Evolutionary conservation across 2,888 invertebrate species (phyloP).

Genomic region (Hyles lineata): DNA sequence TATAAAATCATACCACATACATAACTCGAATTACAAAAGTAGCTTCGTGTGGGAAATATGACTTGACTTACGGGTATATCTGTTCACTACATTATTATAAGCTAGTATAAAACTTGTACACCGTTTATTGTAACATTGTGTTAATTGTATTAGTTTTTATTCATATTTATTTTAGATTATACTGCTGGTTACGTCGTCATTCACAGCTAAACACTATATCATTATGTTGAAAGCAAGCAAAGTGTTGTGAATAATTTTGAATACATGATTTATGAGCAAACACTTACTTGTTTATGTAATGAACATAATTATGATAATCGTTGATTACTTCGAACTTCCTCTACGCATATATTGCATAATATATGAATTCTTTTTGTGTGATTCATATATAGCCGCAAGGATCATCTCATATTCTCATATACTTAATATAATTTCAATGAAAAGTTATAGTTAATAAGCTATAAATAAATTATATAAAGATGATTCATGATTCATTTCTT

Average conservation of each 20-base stretch:
- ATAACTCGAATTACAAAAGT: not conserved
- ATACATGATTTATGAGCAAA: not conserved
- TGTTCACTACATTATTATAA: too few relatives aligned
- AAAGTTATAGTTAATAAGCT: too few relatives aligned
- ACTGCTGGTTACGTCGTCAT: not conserved
- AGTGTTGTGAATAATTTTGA: conserved; percentile 11
- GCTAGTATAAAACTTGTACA: too few relatives aligned
- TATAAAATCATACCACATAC: not conserved
- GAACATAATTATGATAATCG: not conserved
- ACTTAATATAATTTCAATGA: too few relatives aligned
- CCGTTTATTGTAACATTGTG: too few relatives aligned
- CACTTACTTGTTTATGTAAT: conserved; percentile 4
- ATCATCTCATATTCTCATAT: too few relatives aligned
- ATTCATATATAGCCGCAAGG: not conserved
- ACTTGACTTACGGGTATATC: too few relatives aligned
- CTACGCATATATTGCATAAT: not conserved
- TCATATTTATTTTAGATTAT: not conserved
- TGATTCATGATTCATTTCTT: too few relatives aligned
- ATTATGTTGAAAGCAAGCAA: conserved; percentile 4
- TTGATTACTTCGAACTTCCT: conserved; percentile 13
- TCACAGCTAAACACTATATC: not conserved
- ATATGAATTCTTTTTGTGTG: not conserved
- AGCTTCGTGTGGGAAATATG: not conserved
- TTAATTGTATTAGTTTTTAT: not conserved
- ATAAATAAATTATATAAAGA: too few relatives aligned